Percentiles rank a stretch among this genome's conserved stretches.
Evolutionary conservation across 2,797 vertebrate species (phyloP).

Genomic region (Leptoclinus maculatus): DNA sequence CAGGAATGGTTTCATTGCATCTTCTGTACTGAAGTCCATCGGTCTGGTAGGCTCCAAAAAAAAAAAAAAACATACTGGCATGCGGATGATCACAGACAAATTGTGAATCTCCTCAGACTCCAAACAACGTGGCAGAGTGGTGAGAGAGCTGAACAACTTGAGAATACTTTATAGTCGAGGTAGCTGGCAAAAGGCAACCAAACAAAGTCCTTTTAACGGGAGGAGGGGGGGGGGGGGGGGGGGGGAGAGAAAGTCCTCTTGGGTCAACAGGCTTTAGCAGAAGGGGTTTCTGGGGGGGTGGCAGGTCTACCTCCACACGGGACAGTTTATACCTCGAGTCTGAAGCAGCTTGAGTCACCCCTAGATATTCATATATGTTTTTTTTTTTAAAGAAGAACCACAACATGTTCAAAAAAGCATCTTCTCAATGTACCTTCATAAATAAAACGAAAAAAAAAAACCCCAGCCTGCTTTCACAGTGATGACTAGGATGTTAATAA

Average conservation of each 20-base stretch:
- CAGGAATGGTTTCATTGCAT: constrained; percentile 58
- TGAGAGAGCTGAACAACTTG: constrained; percentile 70
- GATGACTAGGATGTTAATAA: constrained; percentile 85
- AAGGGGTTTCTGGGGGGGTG: constrained; percentile 22
- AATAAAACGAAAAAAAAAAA: constrained; percentile 73
- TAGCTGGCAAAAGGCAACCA: constrained; percentile 91
- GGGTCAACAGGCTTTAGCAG: constrained; percentile 64
- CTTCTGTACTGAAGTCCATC: constrained; percentile 59
- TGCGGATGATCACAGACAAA: constrained; percentile 52
- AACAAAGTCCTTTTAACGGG: constrained; percentile 69
- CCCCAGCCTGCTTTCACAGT: constrained; percentile 87
- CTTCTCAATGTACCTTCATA: constrained; percentile 90
- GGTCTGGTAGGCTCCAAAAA: constrained; percentile 48
- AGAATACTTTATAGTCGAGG: constrained; percentile 94
- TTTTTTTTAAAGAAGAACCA: constrained; percentile 73
- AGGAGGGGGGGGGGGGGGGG: neutral
- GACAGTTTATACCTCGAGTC: constrained; percentile 79
- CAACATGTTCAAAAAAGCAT: constrained; percentile 79
- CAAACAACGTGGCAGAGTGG: constrained; percentile 68
- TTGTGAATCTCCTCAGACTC: constrained; percentile 58
- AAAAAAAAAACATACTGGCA: constrained; percentile 39
- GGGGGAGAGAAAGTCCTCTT: constrained; percentile 51
- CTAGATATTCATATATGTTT: constrained; percentile 75
- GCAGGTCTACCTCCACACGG: constrained; percentile 77
- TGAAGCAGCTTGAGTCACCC: constrained; percentile 87